A percentile compares a stretch with the other conserved stretches of the same genome.
phyloP scores from a whole-genome alignment of 2,888 invertebrate species.

The Celastrina argiolus region DNA sequence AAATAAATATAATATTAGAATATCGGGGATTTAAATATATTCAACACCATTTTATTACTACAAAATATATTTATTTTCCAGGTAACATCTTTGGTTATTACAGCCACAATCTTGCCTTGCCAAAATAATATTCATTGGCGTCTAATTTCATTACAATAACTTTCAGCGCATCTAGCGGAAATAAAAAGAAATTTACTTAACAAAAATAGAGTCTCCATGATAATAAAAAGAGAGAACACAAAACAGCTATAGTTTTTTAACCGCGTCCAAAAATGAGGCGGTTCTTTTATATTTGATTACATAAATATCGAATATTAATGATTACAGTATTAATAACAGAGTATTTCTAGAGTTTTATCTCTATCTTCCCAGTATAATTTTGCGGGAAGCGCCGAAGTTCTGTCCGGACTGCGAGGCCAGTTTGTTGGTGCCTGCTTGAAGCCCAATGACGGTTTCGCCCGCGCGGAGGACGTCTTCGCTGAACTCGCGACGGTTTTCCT shows the following conservation, averaged over 20 bases:
- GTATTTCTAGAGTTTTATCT: slow-evolving; percentile 25
- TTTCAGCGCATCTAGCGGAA: background rate
- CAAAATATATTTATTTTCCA: background rate
- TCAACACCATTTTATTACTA: background rate
- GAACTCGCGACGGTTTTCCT: slow-evolving; percentile 89
- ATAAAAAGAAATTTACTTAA: background rate
- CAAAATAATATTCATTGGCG: background rate
- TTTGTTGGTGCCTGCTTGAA: slow-evolving; percentile 92
- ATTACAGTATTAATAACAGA: too few relatives aligned
- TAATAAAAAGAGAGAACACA: too few relatives aligned
- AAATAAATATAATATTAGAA: background rate
- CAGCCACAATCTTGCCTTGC: background rate
- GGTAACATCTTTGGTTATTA: background rate
- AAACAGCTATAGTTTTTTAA: too few relatives aligned
- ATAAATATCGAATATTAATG: too few relatives aligned
- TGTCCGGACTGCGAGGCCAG: slow-evolving; percentile 91
- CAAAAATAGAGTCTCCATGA: too few relatives aligned
- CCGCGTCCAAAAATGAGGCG: background rate
- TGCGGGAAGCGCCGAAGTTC: slow-evolving; percentile 90
- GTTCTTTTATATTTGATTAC: background rate
- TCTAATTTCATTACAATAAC: background rate
- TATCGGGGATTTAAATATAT: background rate
- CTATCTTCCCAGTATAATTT: slow-evolving; percentile 87
- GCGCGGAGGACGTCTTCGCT: slow-evolving; percentile 89
- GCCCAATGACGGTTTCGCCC: slow-evolving; percentile 89